Base-by-base conservation (phyloP, 2,888 invertebrate genomes). In the Pocota personata region DNA sequence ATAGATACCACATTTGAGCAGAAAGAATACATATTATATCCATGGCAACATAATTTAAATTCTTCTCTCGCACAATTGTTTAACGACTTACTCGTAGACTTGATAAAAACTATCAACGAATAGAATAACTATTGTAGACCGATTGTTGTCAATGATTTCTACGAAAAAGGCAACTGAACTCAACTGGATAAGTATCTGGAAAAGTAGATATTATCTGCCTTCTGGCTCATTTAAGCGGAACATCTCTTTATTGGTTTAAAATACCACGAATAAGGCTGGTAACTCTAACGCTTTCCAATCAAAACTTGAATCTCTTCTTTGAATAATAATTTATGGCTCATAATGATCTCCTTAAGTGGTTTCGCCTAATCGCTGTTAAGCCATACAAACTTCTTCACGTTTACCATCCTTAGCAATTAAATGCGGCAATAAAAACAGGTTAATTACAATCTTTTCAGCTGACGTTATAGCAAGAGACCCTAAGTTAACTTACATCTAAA, bases 301-400 rank as follows among this genome's bases (percentile, higher is more conserved):
- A 43, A 27, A 62, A 62, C 12, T 27, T 8, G 12, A 37, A n/a
- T 7, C 16, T 16, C 46, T 16, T 48, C 24, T 58, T 19, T 21
- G 27, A 37, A 58, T 21, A 37, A 37, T 37, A 58, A 58, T 32
- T 46, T 64, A 12, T 8, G 14, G 24, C 10, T 48, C n/a, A 50
- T 72, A 72, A 76, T 66, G 40, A 50, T 30, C 50, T 48, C 67
- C 67, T 32, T 69, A 69, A 69, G 60, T 60, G 60, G 67, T 32
- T 8, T 12, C 12, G 19, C 24, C 40, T 76, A 32, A 69, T 60
- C 30, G 58, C 58, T 46, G 32, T 48, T 35, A 35, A 67, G 46
- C 50, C 50, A 62, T 52, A 37, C 12, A 32, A 46, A 48, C 21
- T 1, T 30, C 12, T 43, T 24, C 16, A 35, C 35, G 37, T 60